Evolutionary conservation across 1,140 invertebrate genomes (phyloP), one percentile per base, ranked within the genome.

Genomic region (Heliothis virescens): DNA sequence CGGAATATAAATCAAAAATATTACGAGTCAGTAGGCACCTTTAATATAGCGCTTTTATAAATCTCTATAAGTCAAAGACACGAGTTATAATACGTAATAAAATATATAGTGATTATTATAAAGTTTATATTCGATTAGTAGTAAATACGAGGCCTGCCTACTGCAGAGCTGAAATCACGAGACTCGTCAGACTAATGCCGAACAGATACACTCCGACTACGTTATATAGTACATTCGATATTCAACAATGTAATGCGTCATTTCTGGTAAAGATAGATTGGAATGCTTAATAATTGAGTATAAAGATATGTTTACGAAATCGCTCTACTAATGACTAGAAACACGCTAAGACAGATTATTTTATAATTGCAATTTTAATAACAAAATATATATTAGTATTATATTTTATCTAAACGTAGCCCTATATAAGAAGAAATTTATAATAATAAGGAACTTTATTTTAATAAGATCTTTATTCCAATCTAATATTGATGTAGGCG

Each of bases 231-330:
- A 63, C 18, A 63, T 80, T 80, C 21, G 41, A 63, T 57, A 69
- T 52, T 81, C 48, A 48, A 81, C 72, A 47, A 55, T 67, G 53
- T 62, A 63, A 71, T 78, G 80, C 75, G 67, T 79, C 41, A 59
- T 72, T 59, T 77, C 67, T 79, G 69, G 59, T 82, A 74, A 79
- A 84, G 69, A 87, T 89, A 88, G 72, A 88, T 87, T 93, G 92
- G 92, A 93, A 93, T 93, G 92, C 89, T 91, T 91, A 87, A 86
- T 86, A 89, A 84, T 89, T 88, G 83, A 87, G 81, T 89, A 85
- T 74, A 90, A 79, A 91, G 88, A 91, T 93, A 93, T 91, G 90
- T 90, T 86, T 86, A 79, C 26, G 63, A 88, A 83, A 83, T 82
- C 72, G 78, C 85, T 85, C 77, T 84, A 85, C 71, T 80, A 79